These are phyloP conservation scores for Ophion obscuratus DNA, from an alignment of 2,888 invertebrate genomes.

Conservation along the genomic window DNA sequence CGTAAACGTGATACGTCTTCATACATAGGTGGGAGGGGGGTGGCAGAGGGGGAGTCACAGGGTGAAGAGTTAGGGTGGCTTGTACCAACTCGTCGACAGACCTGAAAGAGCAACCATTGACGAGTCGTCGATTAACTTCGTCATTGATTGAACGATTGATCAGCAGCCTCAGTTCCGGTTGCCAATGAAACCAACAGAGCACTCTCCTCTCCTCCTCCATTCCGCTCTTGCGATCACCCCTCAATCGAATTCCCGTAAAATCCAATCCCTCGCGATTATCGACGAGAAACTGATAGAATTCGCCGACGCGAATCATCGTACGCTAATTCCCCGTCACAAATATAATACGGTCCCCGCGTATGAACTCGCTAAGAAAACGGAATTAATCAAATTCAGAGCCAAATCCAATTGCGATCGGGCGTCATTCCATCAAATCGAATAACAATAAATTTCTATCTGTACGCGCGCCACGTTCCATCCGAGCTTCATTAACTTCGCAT, in stretches of 20 bases:
- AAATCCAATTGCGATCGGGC: neutral
- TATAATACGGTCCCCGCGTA: neutral
- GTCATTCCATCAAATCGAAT: neutral
- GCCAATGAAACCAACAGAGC: constrained; percentile 48
- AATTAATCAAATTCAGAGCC: neutral
- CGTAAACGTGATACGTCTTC: neutral
- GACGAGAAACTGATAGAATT: constrained; percentile 39
- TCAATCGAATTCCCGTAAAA: constrained; percentile 54
- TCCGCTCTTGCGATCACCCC: constrained; percentile 7
- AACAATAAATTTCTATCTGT: neutral
- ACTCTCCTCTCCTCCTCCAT: constrained; percentile 1
- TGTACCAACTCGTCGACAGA: constrained; percentile 74
- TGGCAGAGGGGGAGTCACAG: constrained; percentile 5
- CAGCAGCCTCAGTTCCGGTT: constrained; percentile 37
- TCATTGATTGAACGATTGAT: constrained; percentile 80
- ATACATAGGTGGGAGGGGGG: neutral
- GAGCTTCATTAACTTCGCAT: neutral
- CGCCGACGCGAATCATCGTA: constrained; percentile 32
- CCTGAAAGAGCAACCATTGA: constrained; percentile 68
- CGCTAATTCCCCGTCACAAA: neutral
- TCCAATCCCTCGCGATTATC: constrained; percentile 50
- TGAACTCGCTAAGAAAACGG: constrained; percentile 13
- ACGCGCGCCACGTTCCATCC: neutral
- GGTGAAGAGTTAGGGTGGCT: constrained; percentile 64
- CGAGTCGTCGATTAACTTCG: constrained; percentile 81